These are phyloP conservation scores for Fabriciana adippe DNA, from an alignment of 2,888 invertebrate genomes.

Conservation along the genomic window DNA sequence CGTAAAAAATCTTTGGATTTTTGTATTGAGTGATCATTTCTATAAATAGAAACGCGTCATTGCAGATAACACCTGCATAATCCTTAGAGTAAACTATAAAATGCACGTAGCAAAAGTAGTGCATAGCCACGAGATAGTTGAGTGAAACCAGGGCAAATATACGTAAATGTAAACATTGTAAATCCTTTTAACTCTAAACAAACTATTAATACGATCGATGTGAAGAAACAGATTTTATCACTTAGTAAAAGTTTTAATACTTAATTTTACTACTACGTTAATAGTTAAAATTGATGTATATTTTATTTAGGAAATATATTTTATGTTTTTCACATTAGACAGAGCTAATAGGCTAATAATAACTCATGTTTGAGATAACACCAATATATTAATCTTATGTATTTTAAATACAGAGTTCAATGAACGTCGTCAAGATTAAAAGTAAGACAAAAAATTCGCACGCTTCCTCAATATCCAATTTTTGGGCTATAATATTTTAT, in stretches of 20 bases:
- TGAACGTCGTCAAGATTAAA: constrained; percentile 67
- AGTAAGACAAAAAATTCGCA: constrained; percentile 56
- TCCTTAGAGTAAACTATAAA: constrained; percentile 52
- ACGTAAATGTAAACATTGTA: too few species aligned
- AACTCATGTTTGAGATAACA: not conserved
- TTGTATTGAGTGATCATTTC: constrained; percentile 27
- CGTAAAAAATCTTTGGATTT: not conserved
- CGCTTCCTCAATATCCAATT: constrained; percentile 69
- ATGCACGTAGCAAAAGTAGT: constrained; percentile 50
- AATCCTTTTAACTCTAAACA: too few species aligned
- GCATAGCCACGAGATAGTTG: not conserved
- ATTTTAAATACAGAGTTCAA: constrained; percentile 54
- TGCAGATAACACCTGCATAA: constrained; percentile 55
- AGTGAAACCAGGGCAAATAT: too few species aligned
- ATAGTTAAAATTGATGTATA: too few species aligned
- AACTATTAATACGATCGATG: too few species aligned
- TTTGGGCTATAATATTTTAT: constrained; percentile 70
- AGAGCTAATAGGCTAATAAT: constrained; percentile 47
- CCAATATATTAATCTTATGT: constrained; percentile 23
- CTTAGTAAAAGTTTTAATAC: too few species aligned
- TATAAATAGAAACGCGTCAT: constrained; percentile 58
- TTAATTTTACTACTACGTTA: too few species aligned
- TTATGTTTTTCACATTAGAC: too few species aligned
- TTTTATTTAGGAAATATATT: too few species aligned
- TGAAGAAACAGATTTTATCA: too few species aligned